These are phyloP conservation scores for Aporrectodea caliginosa DNA, from an alignment of 1,140 invertebrate species.

Conservation along the genomic window DNA sequence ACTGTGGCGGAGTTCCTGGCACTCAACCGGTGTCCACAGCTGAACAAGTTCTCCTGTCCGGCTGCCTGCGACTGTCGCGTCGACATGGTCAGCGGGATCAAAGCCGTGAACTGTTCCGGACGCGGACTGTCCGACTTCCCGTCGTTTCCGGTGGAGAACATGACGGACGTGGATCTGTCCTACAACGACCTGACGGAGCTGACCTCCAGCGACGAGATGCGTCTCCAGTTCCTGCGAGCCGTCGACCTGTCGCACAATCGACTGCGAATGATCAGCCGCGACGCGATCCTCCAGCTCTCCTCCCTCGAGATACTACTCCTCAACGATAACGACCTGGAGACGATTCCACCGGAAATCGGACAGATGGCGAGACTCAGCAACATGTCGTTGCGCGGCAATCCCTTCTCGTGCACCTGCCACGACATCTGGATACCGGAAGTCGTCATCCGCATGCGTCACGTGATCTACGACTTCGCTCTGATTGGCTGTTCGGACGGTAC, in stretches of 20 bases:
- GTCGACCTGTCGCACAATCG: slow-evolving; percentile 26
- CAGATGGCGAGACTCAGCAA: not conserved
- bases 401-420: not conserved
- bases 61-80: not conserved
- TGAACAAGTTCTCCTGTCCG: not conserved
- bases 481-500: not conserved
- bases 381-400: not conserved
- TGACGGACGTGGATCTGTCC: slow-evolving; percentile 10
- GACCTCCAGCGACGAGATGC: not conserved
- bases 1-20: not conserved
- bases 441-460: not conserved
- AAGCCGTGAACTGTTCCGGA: slow-evolving; percentile 8
- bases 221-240: not conserved
- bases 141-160: slow-evolving; percentile 9
- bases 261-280: slow-evolving; percentile 25
- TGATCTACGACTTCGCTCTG: not conserved
- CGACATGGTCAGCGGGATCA: not conserved
- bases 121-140: slow-evolving; percentile 1
- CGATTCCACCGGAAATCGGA: not conserved
- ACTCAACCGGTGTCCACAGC: slow-evolving; percentile 7
- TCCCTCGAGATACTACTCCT: slow-evolving; percentile 10
- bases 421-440: not conserved
- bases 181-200: slow-evolving; percentile 7
- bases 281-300: slow-evolving; percentile 21
- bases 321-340: slow-evolving; percentile 16